Evolutionary conservation across 2,797 vertebrate genomes (phyloP).

Genomic region (Gallirallus australis): DNA sequence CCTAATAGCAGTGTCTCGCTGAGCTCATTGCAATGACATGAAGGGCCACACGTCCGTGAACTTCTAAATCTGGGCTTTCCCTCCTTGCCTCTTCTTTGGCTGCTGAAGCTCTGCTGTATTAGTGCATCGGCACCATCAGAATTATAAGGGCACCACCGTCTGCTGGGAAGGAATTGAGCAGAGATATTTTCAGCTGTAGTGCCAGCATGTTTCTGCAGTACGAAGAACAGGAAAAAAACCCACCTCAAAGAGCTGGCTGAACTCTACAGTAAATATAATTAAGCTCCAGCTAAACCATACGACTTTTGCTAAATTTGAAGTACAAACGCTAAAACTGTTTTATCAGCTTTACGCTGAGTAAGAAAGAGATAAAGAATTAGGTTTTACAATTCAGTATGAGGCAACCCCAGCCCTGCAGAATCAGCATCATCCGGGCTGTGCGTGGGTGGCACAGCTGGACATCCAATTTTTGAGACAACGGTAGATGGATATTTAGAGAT

Average conservation of each 20-base stretch:
- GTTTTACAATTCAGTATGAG: not conserved
- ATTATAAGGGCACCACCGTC: not conserved
- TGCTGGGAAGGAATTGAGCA: not conserved
- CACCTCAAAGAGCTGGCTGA: not conserved
- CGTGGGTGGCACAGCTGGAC: not conserved
- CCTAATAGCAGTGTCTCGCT: not conserved
- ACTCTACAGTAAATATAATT: constrained; percentile 6
- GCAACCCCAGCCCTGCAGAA: not conserved
- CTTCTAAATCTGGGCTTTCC: constrained; percentile 19
- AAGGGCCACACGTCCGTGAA: not conserved
- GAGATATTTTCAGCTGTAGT: not conserved
- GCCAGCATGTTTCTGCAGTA: not conserved
- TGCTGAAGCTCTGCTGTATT: not conserved
- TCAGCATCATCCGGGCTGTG: not conserved
- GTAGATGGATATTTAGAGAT: not conserved
- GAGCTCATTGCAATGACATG: not conserved
- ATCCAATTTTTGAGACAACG: not conserved
- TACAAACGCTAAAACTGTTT: not conserved
- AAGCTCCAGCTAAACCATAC: not conserved
- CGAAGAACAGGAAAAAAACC: rapidly evolving
- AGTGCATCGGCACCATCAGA: not conserved
- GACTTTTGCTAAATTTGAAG: constrained; percentile 24
- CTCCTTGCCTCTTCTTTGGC: not conserved
- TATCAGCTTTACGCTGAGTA: constrained; percentile 12
- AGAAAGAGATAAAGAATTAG: constrained; percentile 18